Percentiles rank a stretch among this genome's conserved stretches.
Conservation (phyloP, 1,140 invertebrate species). For the roundworm (Caenorhabditis elegans) region WBcel235 BX284604.4:8947001-8947500, state of each 20-base stretch:
- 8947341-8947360: not conserved
- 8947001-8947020: too few relatives aligned
- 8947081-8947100: too few relatives aligned
- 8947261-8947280: slow-evolving; percentile 9
- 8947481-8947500: not conserved
- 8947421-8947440: not conserved
- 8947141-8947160: too few relatives aligned
- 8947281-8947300: too few relatives aligned
- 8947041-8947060: too few relatives aligned
- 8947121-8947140: too few relatives aligned
- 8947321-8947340: not conserved
- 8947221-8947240: not conserved
- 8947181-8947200: not conserved
- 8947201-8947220: not conserved
- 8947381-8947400: slow-evolving; percentile 9
- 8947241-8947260: slow-evolving; percentile 14
- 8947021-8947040: too few relatives aligned
- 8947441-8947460: not conserved
- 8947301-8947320: not conserved
- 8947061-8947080: too few relatives aligned
- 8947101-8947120: too few relatives aligned
- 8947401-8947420: too few relatives aligned
- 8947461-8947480: not conserved
- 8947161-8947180: too few relatives aligned
- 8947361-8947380: not conserved